Base-by-base conservation (phyloP, 2,888 invertebrate species). In the Drosophila subsilvestris region DNA sequence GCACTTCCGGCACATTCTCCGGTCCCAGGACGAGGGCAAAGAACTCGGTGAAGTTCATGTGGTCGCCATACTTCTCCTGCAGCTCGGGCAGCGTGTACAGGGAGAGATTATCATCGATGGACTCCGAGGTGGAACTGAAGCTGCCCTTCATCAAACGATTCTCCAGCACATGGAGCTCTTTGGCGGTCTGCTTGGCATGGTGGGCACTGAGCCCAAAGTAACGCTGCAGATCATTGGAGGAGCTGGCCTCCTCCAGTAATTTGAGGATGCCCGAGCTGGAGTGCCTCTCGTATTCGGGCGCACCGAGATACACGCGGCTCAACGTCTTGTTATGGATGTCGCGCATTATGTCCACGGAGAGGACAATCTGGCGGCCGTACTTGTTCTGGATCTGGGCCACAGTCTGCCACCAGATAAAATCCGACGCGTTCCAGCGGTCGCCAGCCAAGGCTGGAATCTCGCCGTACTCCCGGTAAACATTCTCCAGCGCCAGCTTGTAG, bases 341-440 rank as follows among this genome's bases (percentile, higher is more conserved):
- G 1, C 65, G 57, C 70, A 88, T 83, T 0, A 91, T 68, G 4
- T 88, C 75, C 6, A 91, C 75, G 0, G 81, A 79, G 9, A 91
- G 42, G 8, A 91, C 76, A 3, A 90, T 86, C 17, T 81, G 69
- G 55, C 75, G 83, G 22, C 85, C 88, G 66, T 84, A 91, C 44
- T 85, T 83, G n/a, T 77, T 67, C 42, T 89, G 85, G 10, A 91
- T 84, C 18, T 72, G 63, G 0, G 89, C 91, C 9, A 88, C 59
- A 0, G 74, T 74, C 12, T 76, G 77, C 86, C 91, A 88, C 92
- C 91, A 91, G 53, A 66, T 79, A 32, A 90, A 91, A 12, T 72
- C 55, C 1, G 67, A 58, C 2, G 74, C 75, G n/a, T 74, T 74
- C 86, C 84, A 88, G 1, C 44, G 58, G 1, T 66, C 72, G 0